A percentile compares a stretch with the other conserved stretches of the same genome.
phyloP scores from a whole-genome alignment of 2,888 invertebrate genomes.

The Scaptomyza tumidula region DNA sequence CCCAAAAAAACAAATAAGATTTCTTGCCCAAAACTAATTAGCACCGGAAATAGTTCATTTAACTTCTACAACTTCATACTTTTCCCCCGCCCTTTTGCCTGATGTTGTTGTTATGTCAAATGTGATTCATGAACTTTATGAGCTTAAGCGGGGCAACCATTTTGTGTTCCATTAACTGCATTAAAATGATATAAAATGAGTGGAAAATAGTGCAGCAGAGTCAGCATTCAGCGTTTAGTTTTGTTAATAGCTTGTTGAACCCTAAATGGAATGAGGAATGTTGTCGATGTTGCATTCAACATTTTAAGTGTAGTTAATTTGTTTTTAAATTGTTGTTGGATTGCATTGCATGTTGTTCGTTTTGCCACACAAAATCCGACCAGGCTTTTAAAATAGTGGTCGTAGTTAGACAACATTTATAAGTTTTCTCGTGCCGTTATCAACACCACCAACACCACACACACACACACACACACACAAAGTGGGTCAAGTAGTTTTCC shows the following conservation, averaged over 20 bases:
- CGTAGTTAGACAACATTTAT: constrained; percentile 30
- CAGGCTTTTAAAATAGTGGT: constrained; percentile 26
- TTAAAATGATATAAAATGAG: constrained; percentile 46
- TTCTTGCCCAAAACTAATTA: constrained; percentile 74
- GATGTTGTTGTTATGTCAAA: too few relatives aligned
- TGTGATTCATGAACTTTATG: constrained; percentile 29
- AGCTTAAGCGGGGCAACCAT: not conserved
- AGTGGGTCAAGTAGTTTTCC: constrained; percentile 81
- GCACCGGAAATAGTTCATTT: constrained; percentile 51
- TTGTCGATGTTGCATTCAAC: constrained; percentile 7
- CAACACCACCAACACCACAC: constrained; percentile 43
- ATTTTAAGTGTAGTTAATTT: constrained; percentile 52
- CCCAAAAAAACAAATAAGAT: constrained; percentile 63
- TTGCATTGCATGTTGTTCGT: not conserved
- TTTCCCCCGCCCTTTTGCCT: too few relatives aligned
- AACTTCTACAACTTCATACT: constrained; percentile 11
- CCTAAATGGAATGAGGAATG: too few relatives aligned
- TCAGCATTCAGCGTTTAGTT: constrained; percentile 12
- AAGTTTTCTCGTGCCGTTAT: constrained; percentile 52
- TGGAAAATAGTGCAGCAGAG: constrained; percentile 9
- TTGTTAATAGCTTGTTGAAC: constrained; percentile 10
- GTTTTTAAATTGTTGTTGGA: constrained; percentile 31
- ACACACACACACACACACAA: constrained; percentile 28
- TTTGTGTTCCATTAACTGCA: constrained; percentile 18
- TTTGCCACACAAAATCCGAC: constrained; percentile 1